Evolutionary conservation across 2,113 vertebrate genomes (phyloP).

Genomic region (Anarhynchus alexandrinus): DNA sequence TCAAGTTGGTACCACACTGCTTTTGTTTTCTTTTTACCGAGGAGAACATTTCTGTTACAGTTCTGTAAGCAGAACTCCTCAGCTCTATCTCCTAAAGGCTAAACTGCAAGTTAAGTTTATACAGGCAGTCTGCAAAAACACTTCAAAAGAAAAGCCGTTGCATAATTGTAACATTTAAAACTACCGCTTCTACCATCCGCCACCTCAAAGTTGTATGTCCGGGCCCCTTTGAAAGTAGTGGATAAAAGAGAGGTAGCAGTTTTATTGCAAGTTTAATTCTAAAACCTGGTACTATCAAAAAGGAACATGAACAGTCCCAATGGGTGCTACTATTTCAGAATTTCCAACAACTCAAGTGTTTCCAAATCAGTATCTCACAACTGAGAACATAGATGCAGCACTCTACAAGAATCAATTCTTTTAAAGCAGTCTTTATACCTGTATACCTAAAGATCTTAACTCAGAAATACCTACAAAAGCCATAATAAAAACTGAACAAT

Average conservation of each 20-base stretch:
- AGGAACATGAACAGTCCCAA: neutral
- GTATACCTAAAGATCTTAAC: neutral
- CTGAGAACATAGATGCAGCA: neutral
- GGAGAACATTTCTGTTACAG: neutral
- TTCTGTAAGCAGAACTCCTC: neutral
- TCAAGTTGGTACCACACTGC: neutral
- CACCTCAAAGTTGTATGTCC: neutral
- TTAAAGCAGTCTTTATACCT: neutral
- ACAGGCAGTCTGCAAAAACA: neutral
- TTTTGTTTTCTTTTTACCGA: neutral
- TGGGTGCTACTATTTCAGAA: neutral
- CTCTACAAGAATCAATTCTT: neutral
- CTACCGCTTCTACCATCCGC: neutral
- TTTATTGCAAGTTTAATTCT: neutral
- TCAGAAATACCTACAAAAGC: neutral
- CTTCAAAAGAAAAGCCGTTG: neutral
- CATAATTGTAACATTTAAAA: neutral
- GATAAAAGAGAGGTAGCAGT: neutral
- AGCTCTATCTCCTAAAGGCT: neutral
- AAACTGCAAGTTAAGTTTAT: neutral
- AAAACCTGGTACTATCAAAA: neutral
- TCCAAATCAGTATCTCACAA: neutral
- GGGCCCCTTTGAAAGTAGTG: neutral
- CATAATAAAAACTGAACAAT: neutral
- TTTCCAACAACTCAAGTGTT: neutral